Percentiles rank a stretch among this genome's conserved stretches.
Evolutionary conservation across 2,113 vertebrate genomes (phyloP).

Genomic region (Carollia perspicillata): DNA sequence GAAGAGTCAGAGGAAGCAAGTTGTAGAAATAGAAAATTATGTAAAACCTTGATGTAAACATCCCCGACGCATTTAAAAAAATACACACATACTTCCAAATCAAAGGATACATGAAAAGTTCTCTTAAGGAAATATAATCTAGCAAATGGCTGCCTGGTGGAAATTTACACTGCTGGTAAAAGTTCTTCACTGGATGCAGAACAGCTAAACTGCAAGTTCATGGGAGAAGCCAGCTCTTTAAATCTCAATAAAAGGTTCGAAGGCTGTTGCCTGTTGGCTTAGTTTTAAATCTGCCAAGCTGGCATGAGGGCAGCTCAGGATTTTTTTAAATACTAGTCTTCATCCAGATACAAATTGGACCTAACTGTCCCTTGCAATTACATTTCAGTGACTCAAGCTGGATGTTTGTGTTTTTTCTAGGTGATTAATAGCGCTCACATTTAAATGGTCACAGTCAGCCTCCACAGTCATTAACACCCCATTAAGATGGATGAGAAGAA

Average conservation of each 20-base stretch:
- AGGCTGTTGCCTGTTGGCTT: neutral
- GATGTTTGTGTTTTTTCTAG: constrained; percentile 71
- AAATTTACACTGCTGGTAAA: constrained; percentile 72
- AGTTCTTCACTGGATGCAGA: constrained; percentile 67
- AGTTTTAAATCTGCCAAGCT: constrained; percentile 61
- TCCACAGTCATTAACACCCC: constrained; percentile 77
- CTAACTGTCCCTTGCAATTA: constrained; percentile 72
- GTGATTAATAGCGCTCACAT: constrained; percentile 80
- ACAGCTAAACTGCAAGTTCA: constrained; percentile 60
- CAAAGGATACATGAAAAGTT: constrained; percentile 38
- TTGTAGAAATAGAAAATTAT: neutral
- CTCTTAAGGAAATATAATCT: constrained; percentile 69
- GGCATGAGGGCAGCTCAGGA: constrained; percentile 12
- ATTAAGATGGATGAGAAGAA: constrained; percentile 79
- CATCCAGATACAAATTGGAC: constrained; percentile 68
- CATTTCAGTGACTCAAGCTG: constrained; percentile 60
- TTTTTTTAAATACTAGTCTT: constrained; percentile 30
- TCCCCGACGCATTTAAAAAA: constrained; percentile 26
- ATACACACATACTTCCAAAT: neutral
- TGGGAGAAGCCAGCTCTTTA: constrained; percentile 58
- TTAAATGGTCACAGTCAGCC: constrained; percentile 75
- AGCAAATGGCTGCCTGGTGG: constrained; percentile 63
- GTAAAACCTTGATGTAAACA: constrained; percentile 41
- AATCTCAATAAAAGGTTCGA: constrained; percentile 43
- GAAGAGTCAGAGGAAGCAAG: neutral